These are phyloP conservation scores for Chaetura pelagica DNA, from an alignment of 2,113 vertebrate genomes.

Conservation along the genomic window DNA sequence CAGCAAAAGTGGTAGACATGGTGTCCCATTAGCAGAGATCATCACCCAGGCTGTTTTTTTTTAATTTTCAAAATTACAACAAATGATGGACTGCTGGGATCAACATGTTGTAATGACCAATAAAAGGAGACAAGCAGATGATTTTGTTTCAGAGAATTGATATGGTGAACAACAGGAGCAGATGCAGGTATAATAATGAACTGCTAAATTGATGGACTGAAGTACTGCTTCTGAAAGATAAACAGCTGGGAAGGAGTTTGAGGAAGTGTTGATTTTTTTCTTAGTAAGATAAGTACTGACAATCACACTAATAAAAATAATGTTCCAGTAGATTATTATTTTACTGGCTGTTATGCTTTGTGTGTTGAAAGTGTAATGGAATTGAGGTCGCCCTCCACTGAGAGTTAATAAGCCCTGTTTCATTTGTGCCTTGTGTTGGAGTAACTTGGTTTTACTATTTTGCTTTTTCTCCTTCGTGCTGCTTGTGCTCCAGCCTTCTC, in stretches of 20 bases:
- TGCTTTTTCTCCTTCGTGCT: not conserved
- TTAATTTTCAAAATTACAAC: slow-evolving; percentile 12
- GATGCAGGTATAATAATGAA: slow-evolving; percentile 21
- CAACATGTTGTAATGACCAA: slow-evolving; percentile 7
- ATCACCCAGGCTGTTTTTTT: not conserved
- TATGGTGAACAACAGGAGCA: not conserved
- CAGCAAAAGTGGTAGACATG: not conserved
- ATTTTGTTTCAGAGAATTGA: slow-evolving; percentile 25
- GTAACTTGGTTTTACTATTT: slow-evolving; percentile 4
- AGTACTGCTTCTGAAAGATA: slow-evolving; percentile 2
- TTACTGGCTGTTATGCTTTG: not conserved
- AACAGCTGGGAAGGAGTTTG: not conserved
- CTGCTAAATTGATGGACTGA: not conserved
- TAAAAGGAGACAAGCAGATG: slow-evolving; percentile 22
- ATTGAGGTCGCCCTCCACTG: not conserved
- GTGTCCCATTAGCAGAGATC: not conserved
- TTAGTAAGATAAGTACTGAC: not conserved
- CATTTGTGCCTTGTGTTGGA: not conserved
- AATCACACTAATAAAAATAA: not conserved
- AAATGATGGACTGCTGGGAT: not conserved
- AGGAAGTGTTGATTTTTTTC: slow-evolving; percentile 5
- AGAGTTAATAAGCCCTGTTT: not conserved
- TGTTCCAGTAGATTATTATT: not conserved
- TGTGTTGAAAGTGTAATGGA: not conserved
- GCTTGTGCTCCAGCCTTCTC: not conserved